Evolutionary conservation across 2,888 invertebrate genomes (phyloP).

Genomic region (Erpobdella octoculata): DNA sequence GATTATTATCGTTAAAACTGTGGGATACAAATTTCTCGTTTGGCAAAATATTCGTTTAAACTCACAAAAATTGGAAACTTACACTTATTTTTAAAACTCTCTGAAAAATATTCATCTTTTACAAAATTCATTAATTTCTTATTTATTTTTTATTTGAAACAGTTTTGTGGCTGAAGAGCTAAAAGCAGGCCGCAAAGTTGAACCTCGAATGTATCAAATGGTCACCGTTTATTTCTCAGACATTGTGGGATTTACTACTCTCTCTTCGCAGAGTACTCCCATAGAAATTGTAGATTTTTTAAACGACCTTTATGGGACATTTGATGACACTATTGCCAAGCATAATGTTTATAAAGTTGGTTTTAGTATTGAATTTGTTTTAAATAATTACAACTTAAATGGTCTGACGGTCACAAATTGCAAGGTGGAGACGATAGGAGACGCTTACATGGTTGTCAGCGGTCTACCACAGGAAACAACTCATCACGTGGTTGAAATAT

Average conservation of each 20-base stretch:
- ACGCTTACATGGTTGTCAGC: slow-evolving; percentile 38
- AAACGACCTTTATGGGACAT: slow-evolving; percentile 45
- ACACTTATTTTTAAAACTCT: too few relatives aligned
- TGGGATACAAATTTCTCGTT: too few relatives aligned
- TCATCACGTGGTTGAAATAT: slow-evolving; percentile 38
- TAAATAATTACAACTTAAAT: too few relatives aligned
- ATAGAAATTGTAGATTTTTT: slow-evolving; percentile 46
- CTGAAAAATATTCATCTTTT: too few relatives aligned
- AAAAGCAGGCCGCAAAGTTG: slow-evolving; percentile 28
- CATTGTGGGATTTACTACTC: slow-evolving; percentile 44
- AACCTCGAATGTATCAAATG: slow-evolving; percentile 39
- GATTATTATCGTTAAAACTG: too few relatives aligned
- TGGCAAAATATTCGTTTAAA: too few relatives aligned
- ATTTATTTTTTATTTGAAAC: neutral
- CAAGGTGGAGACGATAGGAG: slow-evolving; percentile 38
- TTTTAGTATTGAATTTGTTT: too few relatives aligned
- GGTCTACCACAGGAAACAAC: slow-evolving; percentile 57
- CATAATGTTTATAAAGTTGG: slow-evolving; percentile 46
- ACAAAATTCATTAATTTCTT: too few relatives aligned
- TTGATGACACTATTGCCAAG: slow-evolving; percentile 43
- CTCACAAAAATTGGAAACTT: too few relatives aligned
- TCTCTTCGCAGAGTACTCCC: slow-evolving; percentile 43
- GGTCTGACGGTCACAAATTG: too few relatives aligned
- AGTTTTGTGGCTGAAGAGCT: slow-evolving; percentile 29
- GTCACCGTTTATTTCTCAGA: slow-evolving; percentile 47